phyloP scores from a whole-genome alignment of 2,113 vertebrate species.

The Syngnathoides biaculeatus region DNA sequence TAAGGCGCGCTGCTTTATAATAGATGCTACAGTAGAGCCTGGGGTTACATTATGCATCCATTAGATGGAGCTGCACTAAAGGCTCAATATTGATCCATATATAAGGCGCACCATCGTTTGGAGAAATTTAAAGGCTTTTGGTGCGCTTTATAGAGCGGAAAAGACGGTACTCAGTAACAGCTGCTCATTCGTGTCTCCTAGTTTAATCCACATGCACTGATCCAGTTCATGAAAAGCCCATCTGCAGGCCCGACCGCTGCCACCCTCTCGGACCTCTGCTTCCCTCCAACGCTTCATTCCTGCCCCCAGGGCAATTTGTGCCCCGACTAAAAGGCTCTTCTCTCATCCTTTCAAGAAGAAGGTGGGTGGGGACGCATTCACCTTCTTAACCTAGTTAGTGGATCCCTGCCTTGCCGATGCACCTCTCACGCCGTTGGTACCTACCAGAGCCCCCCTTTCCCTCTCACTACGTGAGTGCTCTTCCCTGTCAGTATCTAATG shows the following conservation, averaged over 20 bases:
- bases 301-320: slow-evolving; percentile 67
- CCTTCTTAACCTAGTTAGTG: slow-evolving; percentile 71
- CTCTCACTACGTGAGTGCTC: slow-evolving; percentile 61
- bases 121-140: too few species aligned
- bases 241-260: slow-evolving; percentile 47
- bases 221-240: slow-evolving; percentile 63
- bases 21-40: too few species aligned
- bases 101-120: too few species aligned
- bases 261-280: slow-evolving; percentile 46
- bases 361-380: slow-evolving; percentile 29
- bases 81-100: too few species aligned
- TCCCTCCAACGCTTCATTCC: slow-evolving; percentile 57
- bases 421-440: slow-evolving; percentile 42
- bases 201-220: slow-evolving; percentile 34
- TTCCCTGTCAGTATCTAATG: slow-evolving; percentile 56
- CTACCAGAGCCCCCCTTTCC: slow-evolving; percentile 5
- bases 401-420: slow-evolving; percentile 48
- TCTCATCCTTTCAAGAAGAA: slow-evolving; percentile 13
- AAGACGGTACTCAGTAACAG: too few species aligned
- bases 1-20: too few species aligned
- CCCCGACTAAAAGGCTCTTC: slow-evolving; percentile 59
- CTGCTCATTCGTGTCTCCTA: slow-evolving; percentile 12
- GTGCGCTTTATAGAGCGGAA: too few species aligned
- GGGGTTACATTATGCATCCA: too few species aligned
- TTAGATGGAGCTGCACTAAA: too few species aligned